A percentile compares a stretch with the other conserved stretches of the same genome.
Conservation (phyloP, 2,113 vertebrate species). For the Zosterops japonicus region DNA sequence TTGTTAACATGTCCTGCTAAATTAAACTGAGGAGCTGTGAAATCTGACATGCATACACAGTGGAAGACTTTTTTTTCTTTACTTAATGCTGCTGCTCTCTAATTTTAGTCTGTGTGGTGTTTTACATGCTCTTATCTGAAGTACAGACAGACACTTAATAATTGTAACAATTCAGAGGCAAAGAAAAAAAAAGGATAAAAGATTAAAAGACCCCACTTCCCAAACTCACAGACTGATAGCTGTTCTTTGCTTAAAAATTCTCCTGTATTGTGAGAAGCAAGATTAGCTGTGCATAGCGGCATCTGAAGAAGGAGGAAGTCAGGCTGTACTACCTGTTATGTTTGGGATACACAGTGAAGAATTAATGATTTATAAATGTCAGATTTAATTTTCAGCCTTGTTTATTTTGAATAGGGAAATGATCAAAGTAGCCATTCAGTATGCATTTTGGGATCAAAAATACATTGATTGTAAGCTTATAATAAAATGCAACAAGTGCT, state of each 20-base stretch:
- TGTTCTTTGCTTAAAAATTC: neutral
- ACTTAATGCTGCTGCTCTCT: neutral
- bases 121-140: neutral
- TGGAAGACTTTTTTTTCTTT: neutral
- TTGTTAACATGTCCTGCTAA: neutral
- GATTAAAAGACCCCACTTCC: fast-evolving
- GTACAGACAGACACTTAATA: neutral
- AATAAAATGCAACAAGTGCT: neutral
- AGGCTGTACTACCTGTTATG: neutral
- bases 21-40: neutral
- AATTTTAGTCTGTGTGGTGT: neutral
- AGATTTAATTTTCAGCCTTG: neutral
- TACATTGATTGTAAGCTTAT: neutral
- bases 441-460: neutral
- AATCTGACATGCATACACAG: neutral
- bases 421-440: neutral
- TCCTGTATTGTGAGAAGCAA: fast-evolving
- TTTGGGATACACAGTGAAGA: neutral
- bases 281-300: neutral
- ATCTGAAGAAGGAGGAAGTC: neutral
- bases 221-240: neutral
- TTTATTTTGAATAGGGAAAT: neutral
- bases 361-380: neutral
- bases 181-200: neutral
- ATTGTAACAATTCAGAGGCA: neutral